Conservation (phyloP, 1,140 invertebrate species). For the Atopsyche davidsoni region DNA sequence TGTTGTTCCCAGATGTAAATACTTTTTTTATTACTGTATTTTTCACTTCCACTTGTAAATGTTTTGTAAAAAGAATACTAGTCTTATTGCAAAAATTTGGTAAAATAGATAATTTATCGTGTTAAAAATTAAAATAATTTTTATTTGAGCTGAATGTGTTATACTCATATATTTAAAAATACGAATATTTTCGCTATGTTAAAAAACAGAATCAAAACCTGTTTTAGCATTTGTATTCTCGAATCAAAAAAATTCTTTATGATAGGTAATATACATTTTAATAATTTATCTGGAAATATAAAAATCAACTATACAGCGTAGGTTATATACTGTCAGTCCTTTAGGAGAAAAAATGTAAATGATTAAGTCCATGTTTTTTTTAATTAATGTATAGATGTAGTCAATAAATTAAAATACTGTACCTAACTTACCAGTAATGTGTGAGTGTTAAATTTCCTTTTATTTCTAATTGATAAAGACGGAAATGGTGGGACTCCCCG, state of each 20-base stretch:
- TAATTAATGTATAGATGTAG: conserved; percentile 20
- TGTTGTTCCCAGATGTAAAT: too few species aligned
- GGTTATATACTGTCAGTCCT: conserved; percentile 17
- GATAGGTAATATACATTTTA: too few species aligned
- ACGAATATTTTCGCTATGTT: too few species aligned
- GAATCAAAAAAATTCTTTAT: too few species aligned
- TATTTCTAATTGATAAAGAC: too few species aligned
- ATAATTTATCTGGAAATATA: too few species aligned
- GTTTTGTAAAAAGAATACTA: conserved; percentile 30
- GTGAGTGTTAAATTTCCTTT: conserved; percentile 11
- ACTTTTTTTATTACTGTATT: background rate
- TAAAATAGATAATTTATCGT: background rate
- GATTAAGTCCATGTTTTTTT: conserved; percentile 9
- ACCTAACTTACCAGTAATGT: conserved; percentile 22
- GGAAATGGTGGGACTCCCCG: too few species aligned
- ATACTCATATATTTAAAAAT: too few species aligned
- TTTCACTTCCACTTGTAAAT: conserved; percentile 24
- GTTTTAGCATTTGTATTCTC: too few species aligned
- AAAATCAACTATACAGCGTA: conserved; percentile 5
- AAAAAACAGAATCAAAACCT: too few species aligned
- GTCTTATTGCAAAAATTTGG: conserved; percentile 20
- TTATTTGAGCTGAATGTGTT: too few species aligned
- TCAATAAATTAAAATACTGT: conserved; percentile 15
- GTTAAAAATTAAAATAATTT: background rate
- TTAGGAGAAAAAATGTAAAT: conserved; percentile 12